A percentile compares a stretch with the other conserved stretches of the same genome.
Conservation (phyloP, 2,888 invertebrate genomes). For the Baronia brevicornis region DNA sequence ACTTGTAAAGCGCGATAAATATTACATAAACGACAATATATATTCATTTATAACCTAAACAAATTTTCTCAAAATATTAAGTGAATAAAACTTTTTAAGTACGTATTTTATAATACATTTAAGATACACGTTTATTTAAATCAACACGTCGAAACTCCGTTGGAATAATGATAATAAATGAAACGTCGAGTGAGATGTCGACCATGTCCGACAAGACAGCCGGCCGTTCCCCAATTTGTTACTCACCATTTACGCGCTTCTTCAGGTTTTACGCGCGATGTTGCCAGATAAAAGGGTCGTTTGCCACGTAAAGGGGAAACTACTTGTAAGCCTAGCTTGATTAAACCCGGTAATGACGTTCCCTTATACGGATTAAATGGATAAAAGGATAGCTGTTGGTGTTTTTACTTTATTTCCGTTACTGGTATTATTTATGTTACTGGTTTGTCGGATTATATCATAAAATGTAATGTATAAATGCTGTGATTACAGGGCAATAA, state of each 20-base stretch:
- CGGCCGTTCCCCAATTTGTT: constrained; percentile 24
- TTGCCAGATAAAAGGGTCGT: constrained; percentile 56
- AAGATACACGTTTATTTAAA: background rate
- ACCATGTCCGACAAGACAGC: constrained; percentile 25
- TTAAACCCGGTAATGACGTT: constrained; percentile 57
- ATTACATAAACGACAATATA: too few species aligned
- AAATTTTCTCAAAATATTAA: too few species aligned
- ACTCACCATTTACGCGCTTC: constrained; percentile 30
- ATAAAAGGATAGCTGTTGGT: constrained; percentile 13
- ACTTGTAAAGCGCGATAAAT: too few species aligned
- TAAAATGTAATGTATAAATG: too few species aligned
- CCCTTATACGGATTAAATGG: constrained; percentile 36
- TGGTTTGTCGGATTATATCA: constrained; percentile 10
- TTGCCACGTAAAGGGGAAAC: constrained; percentile 35
- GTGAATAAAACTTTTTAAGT: too few species aligned
- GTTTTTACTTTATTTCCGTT: constrained; percentile 12
- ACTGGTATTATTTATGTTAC: too few species aligned
- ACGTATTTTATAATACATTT: too few species aligned
- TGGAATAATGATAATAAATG: constrained; percentile 15
- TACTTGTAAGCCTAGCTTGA: constrained; percentile 49
- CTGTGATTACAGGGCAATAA: too few species aligned
- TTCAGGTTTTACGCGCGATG: constrained; percentile 44
- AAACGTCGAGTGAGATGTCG: constrained; percentile 19
- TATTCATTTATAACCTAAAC: too few species aligned
- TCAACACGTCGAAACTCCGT: constrained; percentile 11